Percentiles rank a stretch among this genome's conserved stretches.
These are phyloP conservation scores for Ctenodactylus gundi DNA, from an alignment of 2,113 vertebrate genomes.

Conservation along the genomic window DNA sequence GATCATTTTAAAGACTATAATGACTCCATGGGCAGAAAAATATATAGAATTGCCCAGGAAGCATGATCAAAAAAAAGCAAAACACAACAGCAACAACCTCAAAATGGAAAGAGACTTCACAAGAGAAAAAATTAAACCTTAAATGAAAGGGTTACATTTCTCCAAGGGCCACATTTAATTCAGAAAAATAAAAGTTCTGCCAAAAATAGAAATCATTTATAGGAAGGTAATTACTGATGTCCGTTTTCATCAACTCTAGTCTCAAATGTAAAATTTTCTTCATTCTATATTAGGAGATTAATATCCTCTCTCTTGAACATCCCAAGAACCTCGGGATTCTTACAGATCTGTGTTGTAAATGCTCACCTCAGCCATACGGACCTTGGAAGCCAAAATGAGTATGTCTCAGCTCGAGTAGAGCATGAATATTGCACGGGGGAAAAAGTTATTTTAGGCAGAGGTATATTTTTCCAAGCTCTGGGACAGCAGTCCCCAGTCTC, in stretches of 20 bases:
- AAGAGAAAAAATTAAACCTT: conserved; percentile 13
- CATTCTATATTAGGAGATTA: not conserved
- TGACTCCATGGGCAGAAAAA: not conserved
- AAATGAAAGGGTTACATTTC: conserved; percentile 7
- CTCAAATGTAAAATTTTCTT: not conserved
- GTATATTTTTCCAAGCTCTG: not conserved
- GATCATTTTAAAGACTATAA: not conserved
- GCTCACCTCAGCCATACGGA: not conserved
- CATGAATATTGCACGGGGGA: not conserved
- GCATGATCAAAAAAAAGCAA: not conserved
- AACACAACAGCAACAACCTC: too few relatives aligned
- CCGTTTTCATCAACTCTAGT: not conserved
- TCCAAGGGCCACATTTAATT: not conserved
- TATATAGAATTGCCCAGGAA: not conserved
- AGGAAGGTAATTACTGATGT: not conserved
- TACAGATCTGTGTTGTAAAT: not conserved
- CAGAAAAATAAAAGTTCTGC: not conserved
- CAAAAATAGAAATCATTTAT: not conserved
- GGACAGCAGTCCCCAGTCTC: too few relatives aligned
- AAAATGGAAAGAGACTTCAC: not conserved
- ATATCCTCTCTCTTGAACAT: not conserved
- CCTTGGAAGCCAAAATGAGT: not conserved
- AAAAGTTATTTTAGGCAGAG: not conserved
- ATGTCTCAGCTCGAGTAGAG: not conserved
- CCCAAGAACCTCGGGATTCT: not conserved